A percentile compares a stretch with the other conserved stretches of the same genome.
phyloP scores from a whole-genome alignment of 2,797 vertebrate species.

The Carapus acus region DNA sequence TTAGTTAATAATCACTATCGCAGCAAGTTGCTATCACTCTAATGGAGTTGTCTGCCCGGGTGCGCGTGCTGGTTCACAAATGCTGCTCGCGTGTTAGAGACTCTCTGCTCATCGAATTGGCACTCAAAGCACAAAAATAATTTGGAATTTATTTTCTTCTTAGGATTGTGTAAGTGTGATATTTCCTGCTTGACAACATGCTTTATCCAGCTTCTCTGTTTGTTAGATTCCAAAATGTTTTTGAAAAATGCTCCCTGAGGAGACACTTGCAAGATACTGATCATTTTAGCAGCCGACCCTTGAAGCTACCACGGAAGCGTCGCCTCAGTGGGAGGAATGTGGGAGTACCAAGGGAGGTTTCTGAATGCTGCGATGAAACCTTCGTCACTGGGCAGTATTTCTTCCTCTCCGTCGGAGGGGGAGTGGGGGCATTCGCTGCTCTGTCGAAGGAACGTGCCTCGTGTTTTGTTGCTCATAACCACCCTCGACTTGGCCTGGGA shows the following conservation, averaged over 20 bases:
- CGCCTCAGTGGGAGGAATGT: conserved; percentile 4
- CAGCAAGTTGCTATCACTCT: conserved; percentile 24
- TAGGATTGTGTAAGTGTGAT: conserved; percentile 3
- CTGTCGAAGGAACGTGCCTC: conserved; percentile 29
- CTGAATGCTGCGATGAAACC: not conserved
- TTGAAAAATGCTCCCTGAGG: not conserved
- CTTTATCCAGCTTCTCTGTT: not conserved
- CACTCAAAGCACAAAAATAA: conserved; percentile 2
- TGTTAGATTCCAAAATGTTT: not conserved
- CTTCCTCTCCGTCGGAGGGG: conserved; percentile 20
- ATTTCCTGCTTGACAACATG: conserved; percentile 4
- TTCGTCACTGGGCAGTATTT: conserved; percentile 10
- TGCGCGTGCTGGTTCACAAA: conserved; percentile 19
- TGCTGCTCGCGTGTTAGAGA: conserved; percentile 17
- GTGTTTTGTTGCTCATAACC: conserved; percentile 27
- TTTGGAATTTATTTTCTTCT: not conserved
- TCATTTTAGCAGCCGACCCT: conserved; percentile 28
- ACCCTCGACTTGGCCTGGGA: conserved; percentile 34
- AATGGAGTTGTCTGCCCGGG: conserved; percentile 25
- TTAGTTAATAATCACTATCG: conserved; percentile 26
- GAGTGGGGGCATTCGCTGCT: conserved; percentile 11
- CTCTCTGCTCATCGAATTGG: conserved; percentile 25
- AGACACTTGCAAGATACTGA: conserved; percentile 9
- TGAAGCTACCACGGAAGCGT: conserved; percentile 15
- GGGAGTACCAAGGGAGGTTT: conserved; percentile 10